phyloP scores from a whole-genome alignment of 2,113 vertebrate genomes.

The Ameiurus melas region DNA sequence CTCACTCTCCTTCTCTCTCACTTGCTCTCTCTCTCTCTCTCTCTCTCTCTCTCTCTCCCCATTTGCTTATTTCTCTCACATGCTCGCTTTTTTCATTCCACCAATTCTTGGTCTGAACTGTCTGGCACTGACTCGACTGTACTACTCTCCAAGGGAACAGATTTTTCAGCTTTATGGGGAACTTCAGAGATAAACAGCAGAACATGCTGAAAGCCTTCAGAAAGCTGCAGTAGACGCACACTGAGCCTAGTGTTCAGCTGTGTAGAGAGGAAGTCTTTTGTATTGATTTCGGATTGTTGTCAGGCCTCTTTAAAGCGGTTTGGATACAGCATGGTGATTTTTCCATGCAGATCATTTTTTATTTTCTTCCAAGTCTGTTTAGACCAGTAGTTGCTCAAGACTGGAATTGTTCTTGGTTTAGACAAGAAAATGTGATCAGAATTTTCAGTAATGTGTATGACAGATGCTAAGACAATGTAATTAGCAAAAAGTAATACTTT shows the following conservation, averaged over 20 bases:
- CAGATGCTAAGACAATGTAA: neutral
- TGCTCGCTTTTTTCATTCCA: conserved; percentile 33
- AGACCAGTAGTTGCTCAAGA: neutral
- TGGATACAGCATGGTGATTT: neutral
- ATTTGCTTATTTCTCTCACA: conserved; percentile 65
- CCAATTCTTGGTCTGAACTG: conserved; percentile 26
- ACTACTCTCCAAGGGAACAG: conserved; percentile 26
- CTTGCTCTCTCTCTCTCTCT: conserved; percentile 64
- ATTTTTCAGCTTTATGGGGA: conserved; percentile 31
- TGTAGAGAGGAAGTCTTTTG: conserved; percentile 37
- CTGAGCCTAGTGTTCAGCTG: conserved; percentile 14
- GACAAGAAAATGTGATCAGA: neutral
- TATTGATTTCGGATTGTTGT: neutral
- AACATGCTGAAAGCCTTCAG: conserved; percentile 29
- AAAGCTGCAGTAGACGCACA: conserved; percentile 20
- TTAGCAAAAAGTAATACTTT: neutral
- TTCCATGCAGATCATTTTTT: neutral
- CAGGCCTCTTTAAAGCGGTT: conserved; percentile 13
- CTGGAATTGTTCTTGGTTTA: neutral
- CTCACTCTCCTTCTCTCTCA: conserved; percentile 64
- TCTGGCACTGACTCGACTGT: conserved; percentile 40
- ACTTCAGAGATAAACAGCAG: conserved; percentile 32
- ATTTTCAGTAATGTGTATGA: neutral
- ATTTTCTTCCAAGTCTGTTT: neutral
- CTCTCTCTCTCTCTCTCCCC: conserved; percentile 50